Evolutionary conservation across 2,797 vertebrate genomes (phyloP).

Genomic region (Huso huso): DNA sequence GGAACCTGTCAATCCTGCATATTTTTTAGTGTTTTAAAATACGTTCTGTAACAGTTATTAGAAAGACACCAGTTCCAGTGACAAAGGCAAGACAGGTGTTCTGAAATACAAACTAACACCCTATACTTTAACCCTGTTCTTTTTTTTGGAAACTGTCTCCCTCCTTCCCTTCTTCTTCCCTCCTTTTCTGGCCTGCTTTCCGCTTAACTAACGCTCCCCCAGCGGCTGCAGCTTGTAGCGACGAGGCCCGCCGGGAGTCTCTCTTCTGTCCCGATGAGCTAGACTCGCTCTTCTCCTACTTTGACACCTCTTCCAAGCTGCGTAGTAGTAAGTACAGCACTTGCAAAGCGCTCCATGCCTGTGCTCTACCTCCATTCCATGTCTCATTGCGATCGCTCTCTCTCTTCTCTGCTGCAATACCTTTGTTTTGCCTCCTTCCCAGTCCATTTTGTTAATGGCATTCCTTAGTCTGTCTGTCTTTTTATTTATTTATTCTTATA

Average conservation of each 20-base stretch:
- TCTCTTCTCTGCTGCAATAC: not conserved
- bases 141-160: constrained; percentile 53
- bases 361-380: constrained; percentile 36
- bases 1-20: not conserved
- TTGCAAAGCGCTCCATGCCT: constrained; percentile 52
- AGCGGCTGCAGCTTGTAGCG: constrained; percentile 80
- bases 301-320: constrained; percentile 92
- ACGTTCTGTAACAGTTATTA: no score
- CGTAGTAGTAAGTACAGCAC: constrained; percentile 91
- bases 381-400: not conserved
- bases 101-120: not conserved
- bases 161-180: constrained; percentile 53
- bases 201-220: constrained; percentile 60
- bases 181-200: constrained; percentile 60
- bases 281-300: constrained; percentile 96
- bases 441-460: no score
- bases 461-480: no score
- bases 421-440: no score
- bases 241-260: constrained; percentile 83
- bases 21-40: not conserved
- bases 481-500: no score
- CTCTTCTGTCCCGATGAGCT: constrained; percentile 97
- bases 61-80: no score
- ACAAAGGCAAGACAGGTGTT: not conserved
- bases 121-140: constrained; percentile 14